Conservation (phyloP, 1,140 invertebrate genomes). For the Rhagoletis pomonella region DNA sequence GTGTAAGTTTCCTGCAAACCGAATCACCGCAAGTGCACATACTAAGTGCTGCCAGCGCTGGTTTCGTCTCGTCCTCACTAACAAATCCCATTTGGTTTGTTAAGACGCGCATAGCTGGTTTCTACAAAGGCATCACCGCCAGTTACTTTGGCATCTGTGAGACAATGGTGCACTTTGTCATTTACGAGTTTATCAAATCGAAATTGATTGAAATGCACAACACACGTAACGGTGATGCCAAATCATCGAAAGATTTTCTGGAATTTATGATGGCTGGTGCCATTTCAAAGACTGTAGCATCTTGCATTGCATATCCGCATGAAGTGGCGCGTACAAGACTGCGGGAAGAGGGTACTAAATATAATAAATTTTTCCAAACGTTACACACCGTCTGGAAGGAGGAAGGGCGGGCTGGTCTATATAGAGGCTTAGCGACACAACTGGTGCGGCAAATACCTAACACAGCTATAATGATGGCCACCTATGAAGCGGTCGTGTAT, state of each 20-base stretch:
- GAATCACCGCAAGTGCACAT: slow-evolving; percentile 97
- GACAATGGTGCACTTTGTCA: slow-evolving; percentile 99
- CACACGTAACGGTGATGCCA: slow-evolving; percentile 66
- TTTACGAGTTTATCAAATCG: slow-evolving; percentile 96
- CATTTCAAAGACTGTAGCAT: slow-evolving; percentile 95
- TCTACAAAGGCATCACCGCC: slow-evolving; percentile 98
- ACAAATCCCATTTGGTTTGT: slow-evolving; percentile 99
- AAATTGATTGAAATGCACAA: slow-evolving; percentile 77
- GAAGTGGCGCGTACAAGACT: slow-evolving; percentile 95
- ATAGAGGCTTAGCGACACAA: slow-evolving; percentile 91
- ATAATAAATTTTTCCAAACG: slow-evolving; percentile 95
- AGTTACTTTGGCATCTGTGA: slow-evolving; percentile 99
- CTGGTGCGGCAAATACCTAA: slow-evolving; percentile 97
- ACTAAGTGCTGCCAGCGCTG: slow-evolving; percentile 93
- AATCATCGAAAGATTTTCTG: slow-evolving; percentile 82
- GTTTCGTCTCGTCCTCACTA: slow-evolving; percentile 94
- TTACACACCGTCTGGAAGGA: slow-evolving; percentile 89
- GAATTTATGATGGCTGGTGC: slow-evolving; percentile 96
- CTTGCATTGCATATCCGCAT: slow-evolving; percentile 96
- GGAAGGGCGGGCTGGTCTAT: slow-evolving; percentile 86
- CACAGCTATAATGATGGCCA: slow-evolving; percentile 99
- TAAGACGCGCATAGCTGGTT: slow-evolving; percentile 94
- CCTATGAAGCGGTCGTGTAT: slow-evolving; percentile 94
- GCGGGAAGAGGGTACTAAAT: slow-evolving; percentile 94
- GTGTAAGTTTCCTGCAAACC: slow-evolving; percentile 79